phyloP scores from a whole-genome alignment of 2,888 invertebrate genomes.

The Eucera pruinosa region DNA sequence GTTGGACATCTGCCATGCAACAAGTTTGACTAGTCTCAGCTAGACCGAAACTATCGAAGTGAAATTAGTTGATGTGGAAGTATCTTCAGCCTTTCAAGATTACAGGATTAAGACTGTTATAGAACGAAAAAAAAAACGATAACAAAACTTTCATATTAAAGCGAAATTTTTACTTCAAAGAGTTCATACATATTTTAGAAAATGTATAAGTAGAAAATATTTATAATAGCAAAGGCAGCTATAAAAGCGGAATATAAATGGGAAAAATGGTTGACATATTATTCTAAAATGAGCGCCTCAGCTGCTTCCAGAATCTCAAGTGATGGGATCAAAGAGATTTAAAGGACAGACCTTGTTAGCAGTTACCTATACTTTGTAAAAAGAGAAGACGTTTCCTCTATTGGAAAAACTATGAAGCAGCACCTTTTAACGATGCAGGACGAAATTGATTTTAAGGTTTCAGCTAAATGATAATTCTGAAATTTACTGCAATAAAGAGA shows the following conservation, averaged over 20 bases:
- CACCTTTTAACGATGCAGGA: conserved; percentile 1
- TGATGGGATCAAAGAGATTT: conserved; percentile 15
- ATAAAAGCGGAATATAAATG: background rate
- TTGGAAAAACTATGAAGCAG: background rate
- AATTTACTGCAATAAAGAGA: background rate
- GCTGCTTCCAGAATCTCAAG: conserved; percentile 1
- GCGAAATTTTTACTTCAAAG: too few species aligned
- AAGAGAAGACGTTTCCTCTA: background rate
- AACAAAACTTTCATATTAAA: too few species aligned
- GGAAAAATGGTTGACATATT: background rate
- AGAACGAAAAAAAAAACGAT: too few species aligned
- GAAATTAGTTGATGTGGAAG: background rate
- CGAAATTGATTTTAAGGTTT: conserved; percentile 18
- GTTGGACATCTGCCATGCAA: conserved; percentile 13
- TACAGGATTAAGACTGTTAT: too few species aligned
- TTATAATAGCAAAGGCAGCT: background rate
- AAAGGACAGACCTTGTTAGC: conserved; percentile 29
- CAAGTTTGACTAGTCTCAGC: background rate
- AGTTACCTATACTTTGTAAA: conserved; percentile 15
- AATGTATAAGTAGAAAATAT: background rate
- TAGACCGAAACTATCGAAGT: background rate
- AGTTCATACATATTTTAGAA: too few species aligned
- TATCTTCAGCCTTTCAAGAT: background rate
- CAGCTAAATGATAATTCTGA: conserved; percentile 4
- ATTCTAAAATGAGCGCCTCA: background rate